Evolutionary conservation across 2,113 vertebrate species (phyloP).

Genomic region (Pollachius pollachius): DNA sequence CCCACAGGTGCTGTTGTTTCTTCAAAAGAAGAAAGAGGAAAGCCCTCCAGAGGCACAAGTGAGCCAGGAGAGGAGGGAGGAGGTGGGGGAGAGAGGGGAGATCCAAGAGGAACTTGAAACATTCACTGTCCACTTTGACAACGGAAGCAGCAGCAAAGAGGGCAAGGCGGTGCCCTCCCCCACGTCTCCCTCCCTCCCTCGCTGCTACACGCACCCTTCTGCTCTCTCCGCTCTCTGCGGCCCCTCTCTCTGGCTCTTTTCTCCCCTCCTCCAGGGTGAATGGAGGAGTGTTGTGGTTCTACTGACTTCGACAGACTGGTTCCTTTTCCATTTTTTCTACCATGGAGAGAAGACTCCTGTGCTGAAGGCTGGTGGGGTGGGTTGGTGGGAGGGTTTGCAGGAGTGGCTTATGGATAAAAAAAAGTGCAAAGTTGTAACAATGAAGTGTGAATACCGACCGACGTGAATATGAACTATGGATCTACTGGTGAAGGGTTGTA

Average conservation of each 20-base stretch:
- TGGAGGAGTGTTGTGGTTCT: slow-evolving; percentile 65
- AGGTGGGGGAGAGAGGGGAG: slow-evolving; percentile 56
- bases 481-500: slow-evolving; percentile 74
- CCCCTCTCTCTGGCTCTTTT: slow-evolving; percentile 38
- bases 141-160: slow-evolving; percentile 68
- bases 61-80: slow-evolving; percentile 50
- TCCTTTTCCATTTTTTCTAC: slow-evolving; percentile 49
- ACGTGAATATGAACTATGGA: slow-evolving; percentile 59
- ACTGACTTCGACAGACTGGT: slow-evolving; percentile 71
- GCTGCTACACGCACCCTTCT: background rate
- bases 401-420: background rate
- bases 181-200: slow-evolving; percentile 19
- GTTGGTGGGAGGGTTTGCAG: slow-evolving; percentile 40
- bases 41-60: slow-evolving; percentile 93
- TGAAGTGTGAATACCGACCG: slow-evolving; percentile 65
- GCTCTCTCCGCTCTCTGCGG: background rate
- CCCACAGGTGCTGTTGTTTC: slow-evolving; percentile 95
- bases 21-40: slow-evolving; percentile 98
- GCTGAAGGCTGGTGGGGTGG: slow-evolving; percentile 32
- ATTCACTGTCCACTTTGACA: slow-evolving; percentile 80
- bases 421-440: slow-evolving; percentile 68
- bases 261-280: slow-evolving; percentile 48
- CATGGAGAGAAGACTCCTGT: slow-evolving; percentile 40
- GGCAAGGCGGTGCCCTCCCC: slow-evolving; percentile 32
- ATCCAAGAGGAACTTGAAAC: slow-evolving; percentile 71